Evolutionary conservation across 2,797 vertebrate species (phyloP).

Genomic region (Bradypus variegatus): DNA sequence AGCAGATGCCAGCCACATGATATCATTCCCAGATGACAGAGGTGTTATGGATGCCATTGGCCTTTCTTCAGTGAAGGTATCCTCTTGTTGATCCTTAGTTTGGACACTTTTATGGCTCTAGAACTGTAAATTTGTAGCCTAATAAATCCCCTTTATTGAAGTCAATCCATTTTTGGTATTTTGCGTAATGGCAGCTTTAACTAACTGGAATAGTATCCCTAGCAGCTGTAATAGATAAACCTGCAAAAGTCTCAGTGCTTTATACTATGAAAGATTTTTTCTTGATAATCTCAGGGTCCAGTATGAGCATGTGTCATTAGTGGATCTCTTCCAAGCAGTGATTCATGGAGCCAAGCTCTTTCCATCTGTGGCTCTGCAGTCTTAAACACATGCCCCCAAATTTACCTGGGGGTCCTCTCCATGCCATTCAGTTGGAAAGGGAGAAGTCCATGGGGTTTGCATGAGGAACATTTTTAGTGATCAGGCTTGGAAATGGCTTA

Average conservation of each 20-base stretch:
- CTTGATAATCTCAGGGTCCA: background rate
- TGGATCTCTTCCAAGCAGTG: background rate
- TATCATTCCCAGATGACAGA: no score
- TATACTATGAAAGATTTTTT: background rate
- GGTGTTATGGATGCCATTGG: no score
- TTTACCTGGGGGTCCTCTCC: background rate
- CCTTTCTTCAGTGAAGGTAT: no score
- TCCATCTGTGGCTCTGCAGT: background rate
- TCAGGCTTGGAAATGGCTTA: background rate
- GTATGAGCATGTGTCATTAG: background rate
- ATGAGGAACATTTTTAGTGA: background rate
- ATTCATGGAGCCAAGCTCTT: background rate
- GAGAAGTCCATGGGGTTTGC: background rate
- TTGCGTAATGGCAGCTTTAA: no score
- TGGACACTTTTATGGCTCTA: no score
- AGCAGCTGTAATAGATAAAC: background rate
- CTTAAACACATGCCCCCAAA: background rate
- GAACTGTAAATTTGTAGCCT: no score
- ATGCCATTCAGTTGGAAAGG: background rate
- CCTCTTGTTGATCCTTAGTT: no score
- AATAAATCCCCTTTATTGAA: no score
- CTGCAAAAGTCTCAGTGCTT: background rate
- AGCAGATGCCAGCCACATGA: no score
- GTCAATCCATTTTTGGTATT: no score
- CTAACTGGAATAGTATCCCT: background rate